These are phyloP conservation scores for Ylistrum balloti DNA, from an alignment of 1,140 invertebrate species.

Conservation along the genomic window DNA sequence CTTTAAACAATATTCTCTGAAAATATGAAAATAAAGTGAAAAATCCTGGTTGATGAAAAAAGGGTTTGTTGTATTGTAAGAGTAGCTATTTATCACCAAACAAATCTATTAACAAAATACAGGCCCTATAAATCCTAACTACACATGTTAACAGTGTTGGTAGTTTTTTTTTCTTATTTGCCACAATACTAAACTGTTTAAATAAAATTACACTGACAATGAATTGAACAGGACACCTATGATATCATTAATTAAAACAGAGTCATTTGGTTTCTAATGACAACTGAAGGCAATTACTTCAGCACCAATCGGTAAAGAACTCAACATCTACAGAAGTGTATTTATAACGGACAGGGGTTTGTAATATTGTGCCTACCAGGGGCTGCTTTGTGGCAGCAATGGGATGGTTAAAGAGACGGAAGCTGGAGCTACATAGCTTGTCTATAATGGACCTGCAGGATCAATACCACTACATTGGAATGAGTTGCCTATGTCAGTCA, in stretches of 20 bases:
- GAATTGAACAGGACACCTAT: background rate
- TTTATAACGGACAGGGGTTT: conserved; percentile 13
- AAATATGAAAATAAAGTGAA: no score
- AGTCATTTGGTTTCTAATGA: background rate
- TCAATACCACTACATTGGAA: background rate
- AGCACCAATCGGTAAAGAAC: background rate
- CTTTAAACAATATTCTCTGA: no score
- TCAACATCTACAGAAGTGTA: background rate
- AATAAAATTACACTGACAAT: background rate
- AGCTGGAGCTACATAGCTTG: background rate
- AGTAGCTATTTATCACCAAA: background rate
- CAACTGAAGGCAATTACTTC: background rate
- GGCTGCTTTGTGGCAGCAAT: background rate
- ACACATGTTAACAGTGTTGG: background rate
- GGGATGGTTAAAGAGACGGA: conserved; percentile 13
- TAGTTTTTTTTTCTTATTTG: background rate
- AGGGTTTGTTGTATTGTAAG: background rate
- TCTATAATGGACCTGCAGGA: background rate
- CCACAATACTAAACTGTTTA: conserved; percentile 7
- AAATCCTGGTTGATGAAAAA: background rate
- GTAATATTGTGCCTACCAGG: background rate
- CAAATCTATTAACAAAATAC: background rate
- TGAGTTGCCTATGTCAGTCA: background rate
- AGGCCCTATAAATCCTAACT: background rate
- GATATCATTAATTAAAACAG: background rate